Evolutionary conservation across 2,888 invertebrate species (phyloP), one percentile per base, ranked within the genome.

Genomic region (Augochlorella aurata): DNA sequence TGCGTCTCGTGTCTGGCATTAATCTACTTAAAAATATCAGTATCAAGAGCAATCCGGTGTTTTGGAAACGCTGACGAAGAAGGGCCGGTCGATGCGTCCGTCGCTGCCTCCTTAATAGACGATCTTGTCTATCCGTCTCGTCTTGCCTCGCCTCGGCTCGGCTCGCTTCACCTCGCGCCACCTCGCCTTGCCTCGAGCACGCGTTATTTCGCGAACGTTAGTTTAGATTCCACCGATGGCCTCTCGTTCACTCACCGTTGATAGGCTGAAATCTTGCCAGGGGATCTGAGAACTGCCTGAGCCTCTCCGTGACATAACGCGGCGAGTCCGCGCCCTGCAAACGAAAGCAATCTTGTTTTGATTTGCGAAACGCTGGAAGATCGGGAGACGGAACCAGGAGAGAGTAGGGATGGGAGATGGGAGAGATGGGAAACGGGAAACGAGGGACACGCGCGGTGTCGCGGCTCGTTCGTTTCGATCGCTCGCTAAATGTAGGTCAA

Each of bases 211-310:
- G 50, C 74, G n/a, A 67, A 58, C 66, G 70, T 67, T 50, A 50
- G 38, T 38, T 38, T 38, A 38, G 58, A 58, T 58, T 1, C 58
- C 14, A 58, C 24, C 58, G 12, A 24, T 24, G 8, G 0, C 16
- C 58, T 58, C 58, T 24, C 24, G 58, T 58, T 81, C 73, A 93
- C 94, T 94, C 91, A 95, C 95, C 94, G 89, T 93, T 94, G 85
- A 94, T 93, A 77, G 94, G 93, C 87, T 94, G 94, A 93, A 94
- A 94, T 93, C 94, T 94, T 85, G 94, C 94, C 85, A 94, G 91
- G 74, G 94, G 94, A 88, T 95, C 94, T 75, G 94, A 94, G 90
- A 94, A 94, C 88, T 94, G 94, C 77, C 94, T 94, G 74, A 94
- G 92, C 87, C 94, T 93, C 84, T 95, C 94, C 79, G 94, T 94